Conservation (phyloP, 2,113 vertebrate species). For the Lophotis ruficrista region DNA sequence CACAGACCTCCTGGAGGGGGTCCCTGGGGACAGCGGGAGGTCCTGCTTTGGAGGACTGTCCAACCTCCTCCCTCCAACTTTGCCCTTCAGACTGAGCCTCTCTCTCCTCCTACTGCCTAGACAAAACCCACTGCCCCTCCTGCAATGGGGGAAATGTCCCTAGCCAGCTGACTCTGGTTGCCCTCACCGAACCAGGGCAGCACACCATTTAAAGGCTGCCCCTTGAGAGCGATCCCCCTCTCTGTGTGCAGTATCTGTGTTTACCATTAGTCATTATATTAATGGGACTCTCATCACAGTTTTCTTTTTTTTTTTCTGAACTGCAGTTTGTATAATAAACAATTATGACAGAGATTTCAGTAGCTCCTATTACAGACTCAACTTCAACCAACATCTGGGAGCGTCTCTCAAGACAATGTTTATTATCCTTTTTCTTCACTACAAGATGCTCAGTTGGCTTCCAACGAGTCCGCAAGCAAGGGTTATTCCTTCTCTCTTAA, state of each 20-base stretch:
- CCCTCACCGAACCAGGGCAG: not conserved
- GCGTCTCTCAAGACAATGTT: not conserved
- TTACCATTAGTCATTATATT: not conserved
- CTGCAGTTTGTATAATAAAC: not conserved
- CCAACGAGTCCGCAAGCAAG: not conserved
- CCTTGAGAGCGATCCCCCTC: not conserved
- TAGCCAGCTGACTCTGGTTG: not conserved
- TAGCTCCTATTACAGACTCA: not conserved
- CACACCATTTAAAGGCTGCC: not conserved
- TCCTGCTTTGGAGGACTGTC: not conserved
- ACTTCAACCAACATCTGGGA: constrained; percentile 9
- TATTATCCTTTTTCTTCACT: constrained; percentile 11
- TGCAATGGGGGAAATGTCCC: not conserved
- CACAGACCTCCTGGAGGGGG: not conserved
- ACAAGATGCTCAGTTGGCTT: not conserved
- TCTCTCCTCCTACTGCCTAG: not conserved
- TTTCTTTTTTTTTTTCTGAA: not conserved
- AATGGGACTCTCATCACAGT: not conserved
- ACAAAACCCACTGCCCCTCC: not conserved
- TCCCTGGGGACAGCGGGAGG: not conserved
- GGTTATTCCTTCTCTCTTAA: not conserved
- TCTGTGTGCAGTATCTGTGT: not conserved
- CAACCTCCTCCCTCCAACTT: not conserved
- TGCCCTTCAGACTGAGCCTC: not conserved
- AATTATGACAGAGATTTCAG: not conserved